A percentile compares a stretch with the other conserved stretches of the same genome.
Conservation (phyloP, 2,797 vertebrate genomes). For the Mus spretus region DNA sequence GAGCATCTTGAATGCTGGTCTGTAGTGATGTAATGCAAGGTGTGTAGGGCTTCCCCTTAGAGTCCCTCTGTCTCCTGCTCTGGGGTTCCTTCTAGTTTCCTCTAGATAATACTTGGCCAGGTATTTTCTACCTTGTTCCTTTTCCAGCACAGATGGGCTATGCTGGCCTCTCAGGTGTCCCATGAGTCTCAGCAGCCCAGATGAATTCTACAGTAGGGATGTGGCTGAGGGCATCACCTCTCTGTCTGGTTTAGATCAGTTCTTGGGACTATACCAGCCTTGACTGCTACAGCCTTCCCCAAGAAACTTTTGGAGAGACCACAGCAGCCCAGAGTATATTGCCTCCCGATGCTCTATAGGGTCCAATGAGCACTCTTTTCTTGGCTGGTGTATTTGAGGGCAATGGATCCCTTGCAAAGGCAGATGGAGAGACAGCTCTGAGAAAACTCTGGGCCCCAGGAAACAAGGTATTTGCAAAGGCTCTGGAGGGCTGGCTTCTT, state of each 20-base stretch:
- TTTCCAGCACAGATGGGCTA: not conserved
- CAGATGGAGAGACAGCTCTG: not conserved
- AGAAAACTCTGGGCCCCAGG: not conserved
- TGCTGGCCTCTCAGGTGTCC: not conserved
- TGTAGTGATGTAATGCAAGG: not conserved
- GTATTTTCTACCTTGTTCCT: not conserved
- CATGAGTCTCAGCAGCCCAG: not conserved
- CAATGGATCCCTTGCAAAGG: not conserved
- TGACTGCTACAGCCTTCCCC: not conserved
- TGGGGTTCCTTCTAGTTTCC: not conserved
- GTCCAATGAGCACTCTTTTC: not conserved
- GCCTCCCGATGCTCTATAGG: no score
- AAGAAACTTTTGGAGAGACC: not conserved
- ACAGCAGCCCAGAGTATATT: not conserved
- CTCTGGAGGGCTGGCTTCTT: conserved; percentile 5
- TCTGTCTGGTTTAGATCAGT: not conserved
- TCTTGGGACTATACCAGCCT: not conserved
- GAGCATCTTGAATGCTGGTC: not conserved
- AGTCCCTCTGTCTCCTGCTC: not conserved
- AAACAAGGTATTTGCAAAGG: not conserved
- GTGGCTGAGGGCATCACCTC: no score
- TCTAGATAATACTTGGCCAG: not conserved
- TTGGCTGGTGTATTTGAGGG: conserved; percentile 21
- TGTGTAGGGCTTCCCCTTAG: not conserved
- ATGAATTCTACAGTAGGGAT: not conserved